Conservation (phyloP, 2,888 invertebrate species). For the Zhuqinia jingwanae region DNA sequence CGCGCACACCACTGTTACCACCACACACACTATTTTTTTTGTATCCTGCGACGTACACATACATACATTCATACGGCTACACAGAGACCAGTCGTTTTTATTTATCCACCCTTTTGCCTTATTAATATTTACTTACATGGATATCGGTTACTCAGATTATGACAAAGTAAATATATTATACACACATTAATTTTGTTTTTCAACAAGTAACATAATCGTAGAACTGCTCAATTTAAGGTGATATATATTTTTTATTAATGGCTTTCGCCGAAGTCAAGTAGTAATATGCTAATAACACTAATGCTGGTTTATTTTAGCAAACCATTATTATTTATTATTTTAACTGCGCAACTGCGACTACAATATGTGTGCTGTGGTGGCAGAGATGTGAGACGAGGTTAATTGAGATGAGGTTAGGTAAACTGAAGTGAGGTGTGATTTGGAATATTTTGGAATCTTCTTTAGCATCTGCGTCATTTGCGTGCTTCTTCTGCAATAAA, state of each 20-base stretch:
- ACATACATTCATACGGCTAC: neutral
- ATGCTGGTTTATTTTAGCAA: conserved; percentile 20
- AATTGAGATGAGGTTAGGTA: neutral
- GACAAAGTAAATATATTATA: conserved; percentile 35
- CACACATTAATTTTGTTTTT: conserved; percentile 14
- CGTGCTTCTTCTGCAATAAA: neutral
- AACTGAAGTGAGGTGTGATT: conserved; percentile 21
- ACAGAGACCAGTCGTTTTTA: neutral
- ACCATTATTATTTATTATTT: conserved; percentile 25
- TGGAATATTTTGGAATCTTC: conserved; percentile 22
- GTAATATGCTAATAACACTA: neutral
- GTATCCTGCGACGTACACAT: neutral
- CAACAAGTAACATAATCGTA: neutral
- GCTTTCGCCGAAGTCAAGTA: neutral
- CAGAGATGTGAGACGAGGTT: neutral
- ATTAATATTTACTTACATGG: conserved; percentile 53
- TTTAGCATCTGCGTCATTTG: conserved; percentile 9
- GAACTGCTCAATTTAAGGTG: neutral
- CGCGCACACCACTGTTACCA: neutral
- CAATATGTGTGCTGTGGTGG: neutral
- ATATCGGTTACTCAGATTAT: conserved; percentile 37
- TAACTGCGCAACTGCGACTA: neutral
- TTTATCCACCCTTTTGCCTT: conserved; percentile 30
- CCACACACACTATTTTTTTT: neutral
- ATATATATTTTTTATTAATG: neutral